Evolutionary conservation across 2,888 invertebrate genomes (phyloP).

Genomic region (Aromia moschata): DNA sequence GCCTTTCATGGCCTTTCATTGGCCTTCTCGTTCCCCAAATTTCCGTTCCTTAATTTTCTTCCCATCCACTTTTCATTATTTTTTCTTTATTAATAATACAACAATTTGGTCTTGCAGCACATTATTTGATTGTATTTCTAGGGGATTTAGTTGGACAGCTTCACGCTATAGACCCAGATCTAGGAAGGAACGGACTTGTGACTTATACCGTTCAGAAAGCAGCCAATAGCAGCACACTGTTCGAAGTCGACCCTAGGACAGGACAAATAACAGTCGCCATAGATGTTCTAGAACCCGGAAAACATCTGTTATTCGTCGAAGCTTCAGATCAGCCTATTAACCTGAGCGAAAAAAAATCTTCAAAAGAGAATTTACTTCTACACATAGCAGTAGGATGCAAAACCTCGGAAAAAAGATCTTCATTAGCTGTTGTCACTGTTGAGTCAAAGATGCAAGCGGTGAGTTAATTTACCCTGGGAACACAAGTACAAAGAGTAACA

Average conservation of each 20-base stretch:
- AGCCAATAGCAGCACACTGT: slow-evolving; percentile 67
- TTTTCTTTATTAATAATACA: no score
- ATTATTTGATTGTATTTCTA: neutral
- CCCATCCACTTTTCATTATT: no score
- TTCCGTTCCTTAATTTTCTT: no score
- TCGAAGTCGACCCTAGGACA: slow-evolving; percentile 75
- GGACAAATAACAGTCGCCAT: slow-evolving; percentile 76
- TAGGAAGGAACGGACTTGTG: slow-evolving; percentile 80
- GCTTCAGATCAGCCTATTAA: slow-evolving; percentile 85
- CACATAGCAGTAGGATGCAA: no score
- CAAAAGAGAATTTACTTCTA: no score
- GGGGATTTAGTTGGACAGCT: slow-evolving; percentile 70
- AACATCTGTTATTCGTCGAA: slow-evolving; percentile 84
- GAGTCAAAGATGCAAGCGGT: no score
- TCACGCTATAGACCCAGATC: slow-evolving; percentile 83
- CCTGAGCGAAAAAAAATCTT: slow-evolving; percentile 83
- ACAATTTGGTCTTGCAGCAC: no score
- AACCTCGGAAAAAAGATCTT: no score
- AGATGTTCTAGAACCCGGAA: slow-evolving; percentile 73
- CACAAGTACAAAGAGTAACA: no score
- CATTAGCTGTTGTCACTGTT: slow-evolving; percentile 85
- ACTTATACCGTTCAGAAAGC: slow-evolving; percentile 60
- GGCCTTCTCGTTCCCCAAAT: no score
- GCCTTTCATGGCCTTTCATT: no score
- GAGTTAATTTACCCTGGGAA: no score